Evolutionary conservation across 2,113 vertebrate genomes (phyloP), one percentile per base, ranked within the genome.

Genomic region (Myrmophylax atrothorax): DNA sequence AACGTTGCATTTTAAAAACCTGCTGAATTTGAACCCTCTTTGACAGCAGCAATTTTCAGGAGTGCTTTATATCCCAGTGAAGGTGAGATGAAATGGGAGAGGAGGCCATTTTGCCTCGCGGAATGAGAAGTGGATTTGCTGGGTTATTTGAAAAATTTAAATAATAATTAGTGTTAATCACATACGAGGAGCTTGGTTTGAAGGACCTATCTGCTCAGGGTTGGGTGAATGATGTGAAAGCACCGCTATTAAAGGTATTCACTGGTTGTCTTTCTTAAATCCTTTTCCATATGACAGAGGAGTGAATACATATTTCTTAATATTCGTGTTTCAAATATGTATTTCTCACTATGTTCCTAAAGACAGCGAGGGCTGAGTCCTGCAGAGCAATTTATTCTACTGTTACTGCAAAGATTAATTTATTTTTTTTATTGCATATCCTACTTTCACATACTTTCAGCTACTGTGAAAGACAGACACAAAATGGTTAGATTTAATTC

Each of bases 71-170:
- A 3, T 73, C 55, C 14, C 24, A 10, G 46, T 1, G 38, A 60
- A 92, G 69, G 80, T 62, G 72, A 25, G 35, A 38, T 52, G 86
- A 77, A 55, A 64, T 9, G 20, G 50, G 53, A 91, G 85, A 60
- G 82, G 96, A 97, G 80, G 95, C 95, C 95, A 97, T 97, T 97
- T 97, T 97, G 81, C 94, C 82, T 79, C 5, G 4, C 87, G 60
- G 66, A 50, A 50, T 53, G 87, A 75, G 29, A 70, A 53, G 88
- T 82, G 55, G 69, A 53, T 94, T 90, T 88, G 37, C 88, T 73
- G 89, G 58, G 40, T 84, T 52, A 85, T 93, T 93, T 0, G 3
- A 74, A 79, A 91, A 69, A 82, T 76, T 80, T 90, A 72, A 96
- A 87, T 92, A 59, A 70, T 86, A 92, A 93, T 95, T 93, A 88